Base-by-base conservation (phyloP, 2,888 invertebrate genomes). In the Ennomos fuscantarius region DNA sequence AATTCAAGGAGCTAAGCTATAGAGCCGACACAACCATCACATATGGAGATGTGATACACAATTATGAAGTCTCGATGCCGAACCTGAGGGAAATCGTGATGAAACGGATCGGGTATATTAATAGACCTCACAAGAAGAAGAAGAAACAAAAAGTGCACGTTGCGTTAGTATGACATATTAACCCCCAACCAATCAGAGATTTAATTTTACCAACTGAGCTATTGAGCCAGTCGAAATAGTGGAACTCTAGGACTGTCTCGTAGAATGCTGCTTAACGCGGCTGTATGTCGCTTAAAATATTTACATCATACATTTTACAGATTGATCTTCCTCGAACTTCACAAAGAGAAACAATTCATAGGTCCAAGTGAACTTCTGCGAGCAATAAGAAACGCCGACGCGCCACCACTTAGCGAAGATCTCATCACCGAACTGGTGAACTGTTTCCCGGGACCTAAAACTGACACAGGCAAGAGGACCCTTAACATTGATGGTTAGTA, bases 121-220 rank as follows among this genome's bases (percentile, higher is more conserved):
- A 73, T 34, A 74, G 73, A 34, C 63, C 63, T 35, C 67, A 65
- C 6, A 81, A 76, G 54, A 81, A 76, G 51, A 55, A 48, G n/a
- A 81, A 76, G 54, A 81, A 76, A 50, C 55, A 48, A n/a, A 54
- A 63, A 0, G 48, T 78, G 10, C 82, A 87, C 59, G 72, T 83
- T 49, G 78, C 74, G 35, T 59, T 77, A 39, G 62, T 78, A 12
- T 53, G 76, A 15, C n/a, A 11, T 39, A 39, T 8, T 39, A 2
- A 11, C 8, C 12, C 12, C n/a, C 37, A 12, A 12, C 6, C 24
- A 24, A 24, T 24, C 24, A 24, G 24, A 24, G n/a, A n/a, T n/a
- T n/a, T n/a, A n/a, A n/a, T n/a, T n/a, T n/a, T n/a, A n/a, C n/a
- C n/a, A n/a, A n/a, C n/a, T n/a, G n/a, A n/a, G n/a, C n/a, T n/a